Conservation (phyloP, 2,797 vertebrate genomes). For the Hypotaenidia okinawae region DNA sequence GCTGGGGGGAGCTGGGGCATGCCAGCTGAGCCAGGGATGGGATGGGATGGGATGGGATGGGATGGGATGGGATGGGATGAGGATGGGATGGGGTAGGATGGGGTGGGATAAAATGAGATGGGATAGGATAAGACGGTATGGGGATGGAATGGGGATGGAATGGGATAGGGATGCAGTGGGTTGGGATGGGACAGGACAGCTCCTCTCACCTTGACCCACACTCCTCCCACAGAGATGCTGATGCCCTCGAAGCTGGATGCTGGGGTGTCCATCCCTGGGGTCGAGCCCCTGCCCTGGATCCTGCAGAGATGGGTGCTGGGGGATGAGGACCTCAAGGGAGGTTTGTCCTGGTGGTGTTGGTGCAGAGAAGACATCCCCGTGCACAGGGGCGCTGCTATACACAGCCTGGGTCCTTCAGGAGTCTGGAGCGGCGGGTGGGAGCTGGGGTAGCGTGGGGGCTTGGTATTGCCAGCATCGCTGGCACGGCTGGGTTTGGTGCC, state of each 20-base stretch:
- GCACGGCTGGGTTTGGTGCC: neutral
- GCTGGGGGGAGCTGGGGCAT: neutral
- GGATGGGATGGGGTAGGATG: neutral
- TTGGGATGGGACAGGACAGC: neutral
- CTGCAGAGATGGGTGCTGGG: neutral
- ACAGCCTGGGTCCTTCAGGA: neutral
- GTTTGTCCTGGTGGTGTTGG: neutral
- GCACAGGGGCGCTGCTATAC: neutral
- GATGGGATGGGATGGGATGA: neutral
- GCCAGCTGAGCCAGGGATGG: rapidly evolving
- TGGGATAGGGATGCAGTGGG: neutral
- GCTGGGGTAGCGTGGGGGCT: rapidly evolving
- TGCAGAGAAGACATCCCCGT: rapidly evolving
- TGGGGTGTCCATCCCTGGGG: rapidly evolving
- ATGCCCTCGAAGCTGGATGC: neutral
- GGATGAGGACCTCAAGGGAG: neutral
- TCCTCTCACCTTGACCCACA: neutral
- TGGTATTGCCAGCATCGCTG: neutral
- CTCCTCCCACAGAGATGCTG: neutral
- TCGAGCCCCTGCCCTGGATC: neutral
- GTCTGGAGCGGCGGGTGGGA: neutral
- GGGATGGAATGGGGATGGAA: neutral
- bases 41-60: neutral
- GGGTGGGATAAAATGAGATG: neutral
- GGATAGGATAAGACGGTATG: neutral